Base-by-base conservation (phyloP, 2,888 invertebrate genomes). In the Andrena praecox region DNA sequence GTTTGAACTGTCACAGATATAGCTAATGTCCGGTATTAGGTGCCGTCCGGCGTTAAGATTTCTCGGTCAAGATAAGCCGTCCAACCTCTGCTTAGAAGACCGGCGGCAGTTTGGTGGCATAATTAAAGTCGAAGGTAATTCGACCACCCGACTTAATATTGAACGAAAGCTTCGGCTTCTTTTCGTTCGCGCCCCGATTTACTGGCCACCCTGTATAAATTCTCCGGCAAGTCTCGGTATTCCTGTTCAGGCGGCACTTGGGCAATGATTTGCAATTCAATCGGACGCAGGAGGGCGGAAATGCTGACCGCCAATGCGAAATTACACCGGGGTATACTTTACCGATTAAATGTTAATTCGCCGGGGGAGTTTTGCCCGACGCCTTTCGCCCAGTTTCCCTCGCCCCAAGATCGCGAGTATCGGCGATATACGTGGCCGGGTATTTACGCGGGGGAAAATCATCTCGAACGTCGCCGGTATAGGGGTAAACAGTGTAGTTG, bases 311-410 rank as follows among this genome's bases (percentile, higher is more conserved):
- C 66, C 67, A 24, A 77, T 80, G 73, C 79, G 66, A 84, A 80
- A 86, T 85, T 85, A 84, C 80, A 52, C 54, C 73, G 59, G 60
- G 62, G 64, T 75, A 69, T 74, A 83, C 80, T 82, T 69, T 62
- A 48, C 79, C 77, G 81, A 87, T 85, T 84, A 87, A 87, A 85
- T 80, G 71, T 82, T 84, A 80, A 79, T 80, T 79, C 66, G 20
- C 62, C 29, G 20, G 31, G 56, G 64, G 73, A 78, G 70, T 71
- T 71, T 62, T 33, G 48, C 63, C 12, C 1, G 50, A 16, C 20
- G 20, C 16, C 12, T 10, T 8, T 8, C 2, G 16, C 7, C 68
- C 1, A 0, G 0, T 1, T 6, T 7, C 16, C 7, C 6, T 27
- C 27, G 24, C 31, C 5, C 33, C 20, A 35, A 66, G 59, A 64